Conservation (phyloP, 2,113 vertebrate genomes). For the Ailuropoda melanoleuca region DNA sequence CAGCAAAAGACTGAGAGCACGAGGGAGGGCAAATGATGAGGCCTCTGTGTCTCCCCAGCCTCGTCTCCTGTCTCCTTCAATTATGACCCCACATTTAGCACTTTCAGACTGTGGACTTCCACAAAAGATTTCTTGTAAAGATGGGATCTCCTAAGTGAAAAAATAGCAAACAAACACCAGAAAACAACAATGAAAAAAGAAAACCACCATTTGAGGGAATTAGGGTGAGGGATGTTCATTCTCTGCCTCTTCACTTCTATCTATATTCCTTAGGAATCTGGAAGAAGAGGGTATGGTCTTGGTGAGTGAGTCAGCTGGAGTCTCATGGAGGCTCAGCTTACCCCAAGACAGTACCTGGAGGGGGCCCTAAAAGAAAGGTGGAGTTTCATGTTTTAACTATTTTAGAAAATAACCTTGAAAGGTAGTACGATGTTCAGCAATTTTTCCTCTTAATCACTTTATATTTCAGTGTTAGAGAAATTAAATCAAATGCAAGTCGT, state of each 20-base stretch:
- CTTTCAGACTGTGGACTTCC: not conserved
- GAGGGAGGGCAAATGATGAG: not conserved
- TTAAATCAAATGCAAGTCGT: conserved; percentile 13
- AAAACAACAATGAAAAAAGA: not conserved
- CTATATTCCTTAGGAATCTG: not conserved
- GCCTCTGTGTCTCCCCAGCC: not conserved
- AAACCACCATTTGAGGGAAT: not conserved
- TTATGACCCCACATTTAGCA: not conserved
- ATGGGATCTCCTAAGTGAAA: not conserved
- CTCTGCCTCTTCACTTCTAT: not conserved
- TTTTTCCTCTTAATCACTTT: not conserved
- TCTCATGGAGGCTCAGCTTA: not conserved
- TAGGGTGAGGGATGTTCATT: not conserved
- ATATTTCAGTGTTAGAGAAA: not conserved
- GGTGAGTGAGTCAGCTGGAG: not conserved
- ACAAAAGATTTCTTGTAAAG: not conserved
- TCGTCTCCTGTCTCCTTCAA: not conserved
- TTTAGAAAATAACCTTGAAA: conserved; percentile 26
- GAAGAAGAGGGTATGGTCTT: not conserved
- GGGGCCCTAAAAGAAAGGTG: not conserved
- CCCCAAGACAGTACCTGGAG: not conserved
- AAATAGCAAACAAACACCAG: not conserved
- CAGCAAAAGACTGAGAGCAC: not conserved
- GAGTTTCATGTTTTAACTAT: not conserved
- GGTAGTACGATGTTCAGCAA: not conserved